These are phyloP conservation scores for Dusona sp. DNA, from an alignment of 2,888 invertebrate species.

Conservation along the genomic window DNA sequence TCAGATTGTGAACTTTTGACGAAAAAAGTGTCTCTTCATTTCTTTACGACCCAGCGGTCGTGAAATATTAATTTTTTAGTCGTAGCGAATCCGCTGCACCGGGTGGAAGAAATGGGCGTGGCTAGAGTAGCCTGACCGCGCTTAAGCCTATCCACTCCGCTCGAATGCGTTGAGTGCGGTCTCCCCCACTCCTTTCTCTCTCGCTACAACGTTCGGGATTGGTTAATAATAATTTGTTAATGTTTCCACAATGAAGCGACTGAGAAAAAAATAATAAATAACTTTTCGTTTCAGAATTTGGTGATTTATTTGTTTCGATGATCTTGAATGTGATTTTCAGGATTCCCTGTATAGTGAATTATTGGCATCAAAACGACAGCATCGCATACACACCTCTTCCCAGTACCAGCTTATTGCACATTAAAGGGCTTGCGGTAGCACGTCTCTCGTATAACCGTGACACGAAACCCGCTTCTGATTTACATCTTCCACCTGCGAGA, in stretches of 20 bases:
- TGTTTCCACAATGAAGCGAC: background rate
- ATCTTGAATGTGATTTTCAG: background rate
- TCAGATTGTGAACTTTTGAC: background rate
- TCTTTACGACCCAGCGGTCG: background rate
- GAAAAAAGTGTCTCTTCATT: background rate
- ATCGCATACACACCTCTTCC: constrained; percentile 39
- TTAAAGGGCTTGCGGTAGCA: constrained; percentile 69
- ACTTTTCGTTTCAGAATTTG: background rate
- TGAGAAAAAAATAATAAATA: background rate
- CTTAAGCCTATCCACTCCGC: background rate
- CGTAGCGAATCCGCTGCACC: background rate
- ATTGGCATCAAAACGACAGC: constrained; percentile 26
- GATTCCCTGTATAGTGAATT: constrained; percentile 1
- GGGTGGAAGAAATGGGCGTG: too few relatives aligned
- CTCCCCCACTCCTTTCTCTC: background rate
- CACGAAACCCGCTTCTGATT: constrained; percentile 67
- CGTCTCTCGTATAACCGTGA: constrained; percentile 68
- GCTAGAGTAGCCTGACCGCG: too few relatives aligned
- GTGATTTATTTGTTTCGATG: background rate
- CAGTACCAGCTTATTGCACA: constrained; percentile 69
- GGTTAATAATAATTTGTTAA: background rate
- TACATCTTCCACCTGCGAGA: constrained; percentile 65
- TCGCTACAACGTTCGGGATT: background rate
- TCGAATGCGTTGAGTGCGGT: background rate
- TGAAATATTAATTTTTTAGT: background rate